Evolutionary conservation across 2,888 invertebrate species (phyloP).

Genomic region (Aleiodes testaceus): DNA sequence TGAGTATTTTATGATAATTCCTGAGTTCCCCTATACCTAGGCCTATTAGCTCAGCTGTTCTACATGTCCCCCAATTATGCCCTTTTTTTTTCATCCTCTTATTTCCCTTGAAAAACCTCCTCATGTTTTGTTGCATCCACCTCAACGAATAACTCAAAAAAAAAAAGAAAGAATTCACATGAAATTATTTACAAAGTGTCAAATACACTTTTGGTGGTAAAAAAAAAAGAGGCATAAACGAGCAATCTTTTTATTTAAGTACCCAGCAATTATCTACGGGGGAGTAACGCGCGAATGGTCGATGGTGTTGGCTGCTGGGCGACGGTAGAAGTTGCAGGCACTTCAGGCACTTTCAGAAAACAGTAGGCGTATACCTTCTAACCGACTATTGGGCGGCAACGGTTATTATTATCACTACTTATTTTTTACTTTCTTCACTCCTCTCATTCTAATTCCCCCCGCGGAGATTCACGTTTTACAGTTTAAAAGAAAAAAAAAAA

Average conservation of each 20-base stretch:
- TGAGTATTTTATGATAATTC: constrained; percentile 36
- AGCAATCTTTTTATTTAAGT: constrained; percentile 33
- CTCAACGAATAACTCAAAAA: not conserved
- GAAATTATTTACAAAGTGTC: constrained; percentile 24
- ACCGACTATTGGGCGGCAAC: constrained; percentile 48
- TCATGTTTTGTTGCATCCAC: not conserved
- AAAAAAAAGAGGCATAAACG: not conserved
- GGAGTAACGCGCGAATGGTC: constrained; percentile 37
- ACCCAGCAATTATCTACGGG: constrained; percentile 32
- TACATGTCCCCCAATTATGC: constrained; percentile 14
- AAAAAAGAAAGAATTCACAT: constrained; percentile 2
- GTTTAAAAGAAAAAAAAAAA: not conserved
- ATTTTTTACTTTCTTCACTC: constrained; percentile 28
- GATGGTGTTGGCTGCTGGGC: constrained; percentile 9
- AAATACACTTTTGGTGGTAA: not conserved
- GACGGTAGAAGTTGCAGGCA: constrained; percentile 13
- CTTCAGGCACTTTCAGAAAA: constrained; percentile 40
- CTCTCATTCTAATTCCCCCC: constrained; percentile 8
- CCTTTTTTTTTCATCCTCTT: not conserved
- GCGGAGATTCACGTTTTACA: too few species aligned
- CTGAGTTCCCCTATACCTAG: constrained; percentile 20
- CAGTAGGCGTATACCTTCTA: constrained; percentile 50
- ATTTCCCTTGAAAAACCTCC: not conserved
- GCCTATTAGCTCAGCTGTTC: constrained; percentile 12
- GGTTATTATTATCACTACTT: constrained; percentile 50